Base-by-base conservation (phyloP, 1,140 invertebrate species). In the Euura saliciscinereae region DNA sequence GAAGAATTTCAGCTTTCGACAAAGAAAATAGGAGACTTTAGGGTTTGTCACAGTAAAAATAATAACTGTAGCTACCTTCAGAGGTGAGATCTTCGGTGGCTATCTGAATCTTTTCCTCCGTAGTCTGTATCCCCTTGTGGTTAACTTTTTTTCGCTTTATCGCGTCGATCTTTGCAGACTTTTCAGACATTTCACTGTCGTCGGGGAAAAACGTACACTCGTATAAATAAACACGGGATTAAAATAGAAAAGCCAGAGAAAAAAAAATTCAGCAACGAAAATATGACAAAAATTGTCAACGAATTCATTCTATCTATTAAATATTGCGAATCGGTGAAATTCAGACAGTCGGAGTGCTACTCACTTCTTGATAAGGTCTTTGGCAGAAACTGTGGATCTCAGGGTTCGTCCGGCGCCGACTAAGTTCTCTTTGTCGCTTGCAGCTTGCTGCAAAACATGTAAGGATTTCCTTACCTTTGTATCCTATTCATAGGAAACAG, bases 351-450 rank as follows among this genome's bases (percentile, higher is more conserved):
- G 28, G 28, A 28, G 28, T 1, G 28, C 44, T 73, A 77, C 78
- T 82, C 76, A 86, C 85, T 81, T 80, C 78, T 85, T 83, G 69
- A 77, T 5, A 65, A 10, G 64, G 42, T 72, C 77, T 78, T 86
- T 79, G 13, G 28, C 69, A 44, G 74, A 71, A 6, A 74, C 45
- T 28, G 77, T 74, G 46, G 83, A 82, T 71, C 82, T 82, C 2
- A 85, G 71, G 10, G 75, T 78, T 70, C 87, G 82, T 65, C 85
- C 83, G 74, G 75, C 84, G 77, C 91, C 91, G 78, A 91, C 90
- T 75, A 93, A 86, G 81, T 92, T 92, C 84, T 93, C 91, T 77
- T 90, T 90, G 76, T 92, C 89, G 10, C 82, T 88, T 68, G 91
- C 90, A 65, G 89, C 84, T 73, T 88, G 89, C 82, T 93, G 91